A percentile compares a stretch with the other conserved stretches of the same genome.
These are phyloP conservation scores for Cynopterus sphinx DNA, from an alignment of 2,797 vertebrate genomes.

Conservation along the genomic window DNA sequence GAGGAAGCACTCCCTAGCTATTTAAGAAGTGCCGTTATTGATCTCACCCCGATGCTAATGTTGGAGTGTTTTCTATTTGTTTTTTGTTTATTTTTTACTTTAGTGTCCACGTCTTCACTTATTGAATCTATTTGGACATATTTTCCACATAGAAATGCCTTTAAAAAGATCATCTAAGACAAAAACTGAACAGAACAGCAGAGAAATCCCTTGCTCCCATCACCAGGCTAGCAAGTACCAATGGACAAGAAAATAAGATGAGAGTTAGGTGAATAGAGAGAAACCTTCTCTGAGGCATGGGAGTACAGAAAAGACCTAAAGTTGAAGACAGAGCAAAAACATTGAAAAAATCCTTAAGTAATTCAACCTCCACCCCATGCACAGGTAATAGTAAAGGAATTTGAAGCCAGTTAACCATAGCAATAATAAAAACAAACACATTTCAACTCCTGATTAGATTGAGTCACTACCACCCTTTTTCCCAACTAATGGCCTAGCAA, in stretches of 20 bases:
- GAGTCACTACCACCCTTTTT: background rate
- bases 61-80: background rate
- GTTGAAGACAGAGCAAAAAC: background rate
- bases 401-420: background rate
- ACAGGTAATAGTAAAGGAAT: background rate
- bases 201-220: background rate
- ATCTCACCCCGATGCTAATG: background rate
- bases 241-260: background rate
- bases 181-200: background rate
- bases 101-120: background rate
- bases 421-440: background rate
- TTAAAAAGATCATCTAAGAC: background rate
- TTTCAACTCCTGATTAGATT: background rate
- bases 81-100: background rate
- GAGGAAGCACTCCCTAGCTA: background rate
- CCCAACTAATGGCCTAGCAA: background rate
- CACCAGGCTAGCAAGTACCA: background rate
- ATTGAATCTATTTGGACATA: background rate
- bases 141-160: background rate
- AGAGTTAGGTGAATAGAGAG: background rate
- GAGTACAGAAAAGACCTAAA: background rate
- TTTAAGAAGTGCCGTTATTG: background rate
- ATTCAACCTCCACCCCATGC: background rate
- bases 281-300: background rate
- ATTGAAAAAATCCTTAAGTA: background rate